These are phyloP conservation scores for Cepphus grylle DNA, from an alignment of 2,113 vertebrate species.

Conservation along the genomic window DNA sequence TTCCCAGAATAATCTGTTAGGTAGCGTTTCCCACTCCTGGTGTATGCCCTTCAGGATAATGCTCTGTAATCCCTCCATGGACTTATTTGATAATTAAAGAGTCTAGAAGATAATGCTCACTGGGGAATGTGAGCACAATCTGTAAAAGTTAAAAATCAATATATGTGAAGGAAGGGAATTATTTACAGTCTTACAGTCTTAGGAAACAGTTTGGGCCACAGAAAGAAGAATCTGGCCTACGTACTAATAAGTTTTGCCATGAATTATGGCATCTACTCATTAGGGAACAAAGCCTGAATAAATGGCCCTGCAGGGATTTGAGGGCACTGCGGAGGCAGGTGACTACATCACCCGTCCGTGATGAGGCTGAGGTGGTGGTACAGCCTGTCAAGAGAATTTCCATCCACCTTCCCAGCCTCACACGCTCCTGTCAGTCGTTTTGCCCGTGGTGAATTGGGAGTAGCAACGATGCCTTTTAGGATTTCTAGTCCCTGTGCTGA, in stretches of 20 bases:
- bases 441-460: neutral
- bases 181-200: neutral
- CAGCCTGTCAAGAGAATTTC: neutral
- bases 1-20: conserved; percentile 7
- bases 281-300: neutral
- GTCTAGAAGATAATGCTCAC: neutral
- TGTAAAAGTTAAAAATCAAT: neutral
- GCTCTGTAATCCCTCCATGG: neutral
- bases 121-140: neutral
- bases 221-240: neutral
- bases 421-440: neutral
- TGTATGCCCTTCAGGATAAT: neutral
- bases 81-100: neutral
- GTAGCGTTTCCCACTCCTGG: neutral
- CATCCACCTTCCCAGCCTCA: neutral
- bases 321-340: neutral
- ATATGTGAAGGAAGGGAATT: neutral
- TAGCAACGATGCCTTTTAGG: neutral
- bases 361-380: neutral
- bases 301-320: neutral
- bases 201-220: neutral
- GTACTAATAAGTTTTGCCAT: neutral
- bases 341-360: neutral
- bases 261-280: neutral
- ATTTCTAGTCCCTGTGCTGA: neutral